Percentiles rank a stretch among this genome's conserved stretches.
These are phyloP conservation scores for Paradoxurus hermaphroditus DNA, from an alignment of 2,113 vertebrate species.

Conservation along the genomic window DNA sequence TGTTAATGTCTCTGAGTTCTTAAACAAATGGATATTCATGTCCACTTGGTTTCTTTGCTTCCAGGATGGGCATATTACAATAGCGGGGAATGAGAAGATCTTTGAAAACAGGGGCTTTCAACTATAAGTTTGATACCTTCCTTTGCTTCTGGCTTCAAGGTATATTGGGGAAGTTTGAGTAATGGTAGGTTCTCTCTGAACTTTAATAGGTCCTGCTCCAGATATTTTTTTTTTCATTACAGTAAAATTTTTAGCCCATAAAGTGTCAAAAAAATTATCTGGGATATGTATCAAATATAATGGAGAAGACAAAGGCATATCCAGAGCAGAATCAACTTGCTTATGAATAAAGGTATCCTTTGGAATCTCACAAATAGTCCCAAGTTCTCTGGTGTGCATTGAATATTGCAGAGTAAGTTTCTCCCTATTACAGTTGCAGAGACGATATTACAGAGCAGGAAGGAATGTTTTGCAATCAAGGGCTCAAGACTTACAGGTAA, in stretches of 20 bases:
- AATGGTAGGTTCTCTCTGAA: background rate
- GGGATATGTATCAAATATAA: background rate
- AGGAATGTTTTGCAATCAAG: background rate
- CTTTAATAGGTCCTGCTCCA: background rate
- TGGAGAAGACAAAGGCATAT: background rate
- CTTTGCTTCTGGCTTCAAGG: background rate
- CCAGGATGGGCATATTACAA: background rate
- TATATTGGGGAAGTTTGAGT: background rate
- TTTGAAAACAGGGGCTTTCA: background rate
- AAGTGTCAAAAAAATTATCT: background rate
- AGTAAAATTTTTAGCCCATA: background rate
- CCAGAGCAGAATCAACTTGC: background rate
- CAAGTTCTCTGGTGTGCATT: background rate
- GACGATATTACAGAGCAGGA: background rate
- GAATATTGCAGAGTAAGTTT: background rate
- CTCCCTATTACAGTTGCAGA: background rate
- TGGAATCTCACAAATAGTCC: background rate
- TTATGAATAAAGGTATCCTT: background rate
- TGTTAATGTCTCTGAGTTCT: background rate
- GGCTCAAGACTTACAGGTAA: background rate
- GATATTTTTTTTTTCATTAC: background rate
- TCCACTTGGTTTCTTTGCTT: background rate
- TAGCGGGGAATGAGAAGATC: background rate
- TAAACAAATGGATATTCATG: too few relatives aligned
- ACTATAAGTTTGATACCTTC: background rate